Percentiles rank a stretch among this genome's conserved stretches.
Conservation (phyloP, 2,113 vertebrate species). For the Hemiscyllium ocellatum region DNA sequence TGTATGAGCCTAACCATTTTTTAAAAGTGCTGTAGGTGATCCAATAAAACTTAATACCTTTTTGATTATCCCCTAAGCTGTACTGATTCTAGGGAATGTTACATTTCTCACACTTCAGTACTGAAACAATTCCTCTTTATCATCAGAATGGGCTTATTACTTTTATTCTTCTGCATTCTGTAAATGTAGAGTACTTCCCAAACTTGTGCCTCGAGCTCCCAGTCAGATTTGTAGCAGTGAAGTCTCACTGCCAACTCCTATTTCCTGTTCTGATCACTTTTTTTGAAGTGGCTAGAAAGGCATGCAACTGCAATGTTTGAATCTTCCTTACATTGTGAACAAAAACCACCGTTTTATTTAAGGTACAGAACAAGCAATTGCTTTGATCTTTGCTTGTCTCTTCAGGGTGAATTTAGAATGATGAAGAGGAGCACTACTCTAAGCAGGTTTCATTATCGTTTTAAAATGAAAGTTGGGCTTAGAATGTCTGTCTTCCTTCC, state of each 20-base stretch:
- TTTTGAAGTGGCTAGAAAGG: neutral
- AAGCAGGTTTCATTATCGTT: neutral
- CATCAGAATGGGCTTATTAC: neutral
- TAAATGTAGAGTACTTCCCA: neutral
- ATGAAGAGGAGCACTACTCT: neutral
- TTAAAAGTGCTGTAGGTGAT: neutral
- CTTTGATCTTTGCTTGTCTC: neutral
- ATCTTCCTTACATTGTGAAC: neutral
- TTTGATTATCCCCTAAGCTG: neutral
- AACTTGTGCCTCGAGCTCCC: neutral
- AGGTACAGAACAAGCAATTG: neutral
- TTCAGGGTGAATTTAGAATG: neutral
- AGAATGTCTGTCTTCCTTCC: neutral
- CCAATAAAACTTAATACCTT: neutral
- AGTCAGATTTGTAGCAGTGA: neutral
- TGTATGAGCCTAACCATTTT: neutral
- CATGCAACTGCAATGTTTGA: neutral
- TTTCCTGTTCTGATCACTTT: neutral
- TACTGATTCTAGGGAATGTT: neutral
- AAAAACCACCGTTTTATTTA: neutral
- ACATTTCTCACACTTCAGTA: neutral
- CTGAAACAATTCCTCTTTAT: neutral
- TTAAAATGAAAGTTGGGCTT: neutral
- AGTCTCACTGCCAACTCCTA: neutral
- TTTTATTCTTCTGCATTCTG: neutral